Base-by-base conservation (phyloP, 2,888 invertebrate genomes). In the Eilema griseolum region DNA sequence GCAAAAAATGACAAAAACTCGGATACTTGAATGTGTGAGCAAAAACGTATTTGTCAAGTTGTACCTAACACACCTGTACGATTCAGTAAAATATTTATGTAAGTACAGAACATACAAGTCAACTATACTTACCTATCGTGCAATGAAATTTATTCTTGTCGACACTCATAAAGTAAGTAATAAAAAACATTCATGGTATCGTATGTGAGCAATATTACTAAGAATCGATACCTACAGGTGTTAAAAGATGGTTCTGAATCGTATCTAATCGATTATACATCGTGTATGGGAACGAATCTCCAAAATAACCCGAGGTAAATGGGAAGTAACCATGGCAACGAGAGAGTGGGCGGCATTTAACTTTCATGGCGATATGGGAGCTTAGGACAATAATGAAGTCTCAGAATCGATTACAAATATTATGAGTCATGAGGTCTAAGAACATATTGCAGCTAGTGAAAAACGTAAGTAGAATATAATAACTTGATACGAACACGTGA, bases 191-290 rank as follows among this genome's bases (percentile, higher is more conserved):
- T 46, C 46, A 73, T 64, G 71, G 69, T 61, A 4, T 70, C 10
- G 10, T 72, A 74, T 69, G 78, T 56, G 37, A 66, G 57, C 57
- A 73, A 31, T 67, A 72, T 71, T 76, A 72, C 76, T 66, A 69
- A 77, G 70, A 72, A 71, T 77, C 66, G 75, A 75, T 79, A 61
- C 7, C 61, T 61, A 78, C 77, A 79, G 75, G 83, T 82, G 82
- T 80, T 81, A 79, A 79, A 82, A 84, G 73, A 82, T 79, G 68
- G 81, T 86, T 84, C 78, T 78, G 83, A 89, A 86, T 86, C 88
- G 88, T 89, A 84, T 73, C 89, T 71, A 91, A 91, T 91, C 86
- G 86, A 91, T 91, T 90, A 83, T 73, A 46, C 20, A 79, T 80
- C 78, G 78, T 84, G 82, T 84, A 78, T 77, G 79, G 83, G 86